A percentile compares a stretch with the other conserved stretches of the same genome.
These are phyloP conservation scores for Microvelia longipes DNA, from an alignment of 1,140 invertebrate genomes.

Conservation along the genomic window DNA sequence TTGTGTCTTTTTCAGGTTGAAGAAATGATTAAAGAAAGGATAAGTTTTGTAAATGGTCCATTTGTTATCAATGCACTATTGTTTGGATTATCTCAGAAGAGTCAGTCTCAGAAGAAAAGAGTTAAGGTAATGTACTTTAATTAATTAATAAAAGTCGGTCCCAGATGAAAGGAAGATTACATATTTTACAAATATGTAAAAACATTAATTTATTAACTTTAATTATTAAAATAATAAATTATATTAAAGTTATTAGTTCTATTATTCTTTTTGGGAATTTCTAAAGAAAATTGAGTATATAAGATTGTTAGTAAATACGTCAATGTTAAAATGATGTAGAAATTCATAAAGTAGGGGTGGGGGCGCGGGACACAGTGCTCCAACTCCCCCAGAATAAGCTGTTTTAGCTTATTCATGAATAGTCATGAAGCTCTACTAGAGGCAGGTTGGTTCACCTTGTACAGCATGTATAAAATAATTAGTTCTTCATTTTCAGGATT, in stretches of 20 bases:
- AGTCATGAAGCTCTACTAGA: too few species aligned
- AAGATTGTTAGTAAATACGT: background rate
- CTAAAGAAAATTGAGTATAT: background rate
- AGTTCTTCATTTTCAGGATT: too few species aligned
- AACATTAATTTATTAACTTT: background rate
- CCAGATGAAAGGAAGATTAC: background rate
- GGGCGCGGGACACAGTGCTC: too few species aligned
- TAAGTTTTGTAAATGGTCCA: slow-evolving; percentile 16
- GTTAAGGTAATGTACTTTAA: slow-evolving; percentile 13
- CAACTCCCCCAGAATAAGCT: too few species aligned
- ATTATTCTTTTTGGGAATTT: background rate
- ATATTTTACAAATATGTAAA: background rate
- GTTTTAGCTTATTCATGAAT: too few species aligned
- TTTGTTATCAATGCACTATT: slow-evolving; percentile 19
- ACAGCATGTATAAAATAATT: too few species aligned
- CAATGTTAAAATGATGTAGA: too few species aligned
- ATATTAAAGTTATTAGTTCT: background rate
- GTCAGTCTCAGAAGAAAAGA: slow-evolving; percentile 18
- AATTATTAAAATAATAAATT: background rate
- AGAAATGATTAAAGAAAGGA: slow-evolving; percentile 20
- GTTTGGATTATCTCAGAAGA: slow-evolving; percentile 16
- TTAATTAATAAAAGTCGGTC: background rate
- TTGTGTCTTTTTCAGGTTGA: slow-evolving; percentile 12
- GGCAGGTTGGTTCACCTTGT: too few species aligned
- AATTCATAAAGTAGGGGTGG: too few species aligned